Base-by-base conservation (phyloP, 2,797 vertebrate species). In the Buphagus erythrorhynchus region DNA sequence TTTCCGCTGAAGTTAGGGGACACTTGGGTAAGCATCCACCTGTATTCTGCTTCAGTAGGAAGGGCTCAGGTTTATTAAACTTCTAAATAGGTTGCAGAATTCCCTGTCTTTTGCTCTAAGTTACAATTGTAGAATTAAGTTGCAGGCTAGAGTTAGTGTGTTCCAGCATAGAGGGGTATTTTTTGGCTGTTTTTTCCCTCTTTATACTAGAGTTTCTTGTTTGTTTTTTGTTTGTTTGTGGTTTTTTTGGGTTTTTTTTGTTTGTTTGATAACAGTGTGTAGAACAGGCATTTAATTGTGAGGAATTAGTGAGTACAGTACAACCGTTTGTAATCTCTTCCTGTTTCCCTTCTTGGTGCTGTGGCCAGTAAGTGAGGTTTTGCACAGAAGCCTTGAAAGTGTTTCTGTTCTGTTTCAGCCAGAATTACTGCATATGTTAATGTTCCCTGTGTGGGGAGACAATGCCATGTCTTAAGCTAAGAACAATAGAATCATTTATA, bases 131-230 rank as follows among this genome's bases (percentile, higher is more conserved):
- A 46, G 19, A 69, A 31, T 46, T 57, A 71, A 74, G 4, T 22
- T 74, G 3, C n/a, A 4, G 11, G 6, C 19, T 67, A 20, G 16
- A 74, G 40, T 42, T 49, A 26, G 3, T 13, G 25, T 77, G 33
- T 76, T 74, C 22, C 52, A 62, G 15, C 25, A 4, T 43, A 25
- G 17, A 40, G 21, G 3, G 5, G 1, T 0, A 7, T 2, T 28
- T 43, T 74, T 55, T 55, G 8, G 4, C 16, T 54, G 6, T 8
- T 46, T 48, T 57, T 61, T 46, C 20, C 13, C 5, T 65, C 86
- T 80, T 84, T 40, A 35, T 6, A 15, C 19, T 14, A 63, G 35
- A 19, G 46, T 62, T 87, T 76, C 16, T 54, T 31, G 35, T 42
- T 2, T 22, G n/a, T 24, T 7, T 24, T 24, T 24, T 16, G 16